These are phyloP conservation scores for Natator depressus DNA, from an alignment of 2,113 vertebrate genomes.

Conservation along the genomic window DNA sequence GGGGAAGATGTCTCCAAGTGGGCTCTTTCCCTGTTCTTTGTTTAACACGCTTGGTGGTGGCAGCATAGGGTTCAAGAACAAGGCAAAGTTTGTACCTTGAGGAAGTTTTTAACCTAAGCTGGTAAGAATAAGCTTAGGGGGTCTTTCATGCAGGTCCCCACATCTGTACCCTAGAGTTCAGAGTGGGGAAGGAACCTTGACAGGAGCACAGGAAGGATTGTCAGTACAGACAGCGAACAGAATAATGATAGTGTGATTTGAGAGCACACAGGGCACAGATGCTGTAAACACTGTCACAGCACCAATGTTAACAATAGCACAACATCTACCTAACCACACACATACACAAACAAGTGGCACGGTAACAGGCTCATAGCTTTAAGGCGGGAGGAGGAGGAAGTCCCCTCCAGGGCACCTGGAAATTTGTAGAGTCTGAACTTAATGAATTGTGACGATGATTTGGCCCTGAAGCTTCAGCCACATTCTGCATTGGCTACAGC, in stretches of 20 bases:
- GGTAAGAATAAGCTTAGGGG: too few relatives aligned
- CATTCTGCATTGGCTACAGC: background rate
- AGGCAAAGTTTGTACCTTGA: too few relatives aligned
- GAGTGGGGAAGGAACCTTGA: too few relatives aligned
- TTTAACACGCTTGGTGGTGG: too few relatives aligned
- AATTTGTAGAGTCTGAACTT: background rate
- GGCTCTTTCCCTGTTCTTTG: too few relatives aligned
- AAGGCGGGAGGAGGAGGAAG: background rate
- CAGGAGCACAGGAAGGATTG: background rate
- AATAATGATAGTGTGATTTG: background rate
- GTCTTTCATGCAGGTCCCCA: too few relatives aligned
- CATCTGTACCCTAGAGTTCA: too few relatives aligned
- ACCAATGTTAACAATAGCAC: background rate
- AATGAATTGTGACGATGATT: background rate
- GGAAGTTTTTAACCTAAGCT: too few relatives aligned
- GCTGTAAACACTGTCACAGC: fast-evolving
- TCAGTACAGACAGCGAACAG: background rate
- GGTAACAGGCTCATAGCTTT: background rate
- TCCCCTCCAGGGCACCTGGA: background rate
- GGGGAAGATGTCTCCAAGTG: too few relatives aligned
- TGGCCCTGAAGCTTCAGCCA: background rate
- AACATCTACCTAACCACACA: fast-evolving
- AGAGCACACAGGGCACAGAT: background rate
- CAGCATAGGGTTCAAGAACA: too few relatives aligned
- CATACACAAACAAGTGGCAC: background rate